Percentiles rank a stretch among this genome's conserved stretches.
Conservation (phyloP, 2,888 invertebrate genomes). For the Drosophila quinaria region DNA sequence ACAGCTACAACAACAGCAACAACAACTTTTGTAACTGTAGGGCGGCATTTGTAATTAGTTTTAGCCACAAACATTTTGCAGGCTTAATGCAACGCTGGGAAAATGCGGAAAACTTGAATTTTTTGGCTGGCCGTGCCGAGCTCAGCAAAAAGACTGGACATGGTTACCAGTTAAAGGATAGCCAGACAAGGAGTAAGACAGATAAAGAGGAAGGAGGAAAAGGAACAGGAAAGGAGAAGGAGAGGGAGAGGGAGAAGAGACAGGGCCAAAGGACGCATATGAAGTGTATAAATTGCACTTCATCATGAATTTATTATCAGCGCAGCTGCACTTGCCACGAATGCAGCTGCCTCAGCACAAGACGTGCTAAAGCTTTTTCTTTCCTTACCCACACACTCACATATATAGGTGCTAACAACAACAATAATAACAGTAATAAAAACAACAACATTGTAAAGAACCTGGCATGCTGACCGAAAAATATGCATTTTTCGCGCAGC, state of each 20-base stretch:
- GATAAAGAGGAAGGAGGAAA: neutral
- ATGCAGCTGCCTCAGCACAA: constrained; percentile 75
- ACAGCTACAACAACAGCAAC: constrained; percentile 8
- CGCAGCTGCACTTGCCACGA: constrained; percentile 74
- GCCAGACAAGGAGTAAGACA: neutral
- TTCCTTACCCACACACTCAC: constrained; percentile 34
- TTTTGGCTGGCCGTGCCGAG: constrained; percentile 41
- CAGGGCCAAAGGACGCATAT: constrained; percentile 53
- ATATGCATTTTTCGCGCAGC: constrained; percentile 71
- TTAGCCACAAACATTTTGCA: constrained; percentile 73
- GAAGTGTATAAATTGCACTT: constrained; percentile 81
- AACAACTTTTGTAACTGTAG: constrained; percentile 2
- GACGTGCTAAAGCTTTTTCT: constrained; percentile 57
- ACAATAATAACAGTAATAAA: constrained; percentile 35
- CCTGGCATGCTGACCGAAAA: constrained; percentile 60
- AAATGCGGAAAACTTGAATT: constrained; percentile 42
- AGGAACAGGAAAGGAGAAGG: no score
- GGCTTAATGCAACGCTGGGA: constrained; percentile 64
- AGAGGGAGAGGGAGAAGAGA: neutral
- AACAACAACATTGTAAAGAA: constrained; percentile 9
- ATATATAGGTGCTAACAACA: constrained; percentile 42
- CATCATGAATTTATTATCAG: constrained; percentile 82
- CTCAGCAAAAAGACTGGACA: constrained; percentile 64
- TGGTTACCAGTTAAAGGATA: constrained; percentile 3
- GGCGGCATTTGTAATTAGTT: constrained; percentile 75